phyloP scores from a whole-genome alignment of 2,797 vertebrate species.

The Rallus crepitans region DNA sequence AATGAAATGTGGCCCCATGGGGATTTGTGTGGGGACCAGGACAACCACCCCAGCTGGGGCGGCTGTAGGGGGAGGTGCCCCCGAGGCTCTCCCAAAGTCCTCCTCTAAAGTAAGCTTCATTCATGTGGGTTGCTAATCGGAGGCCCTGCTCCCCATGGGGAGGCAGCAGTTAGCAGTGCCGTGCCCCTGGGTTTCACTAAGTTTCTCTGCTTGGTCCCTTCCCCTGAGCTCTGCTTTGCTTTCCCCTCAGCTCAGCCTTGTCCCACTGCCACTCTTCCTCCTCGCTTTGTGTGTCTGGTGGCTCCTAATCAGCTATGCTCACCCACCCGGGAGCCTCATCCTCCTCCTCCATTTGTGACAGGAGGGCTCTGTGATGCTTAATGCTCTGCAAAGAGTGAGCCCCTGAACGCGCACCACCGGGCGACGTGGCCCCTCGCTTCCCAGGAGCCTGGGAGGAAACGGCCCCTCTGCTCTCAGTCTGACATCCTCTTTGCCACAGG shows the following conservation, averaged over 20 bases:
- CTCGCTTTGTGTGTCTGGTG: fast-evolving
- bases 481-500: neutral
- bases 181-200: neutral
- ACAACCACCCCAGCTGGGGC: fast-evolving
- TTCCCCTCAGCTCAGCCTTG: neutral
- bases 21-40: fast-evolving
- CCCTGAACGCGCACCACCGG: neutral
- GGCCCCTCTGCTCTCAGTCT: neutral
- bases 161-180: neutral
- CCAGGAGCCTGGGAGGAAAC: neutral
- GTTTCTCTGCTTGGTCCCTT: slow-evolving; percentile 5
- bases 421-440: fast-evolving
- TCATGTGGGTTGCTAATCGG: neutral
- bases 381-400: neutral
- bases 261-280: neutral
- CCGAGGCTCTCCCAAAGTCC: neutral
- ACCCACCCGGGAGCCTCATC: no score
- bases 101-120: neutral
- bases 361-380: neutral
- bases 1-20: neutral
- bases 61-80: neutral
- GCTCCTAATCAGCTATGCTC: neutral
- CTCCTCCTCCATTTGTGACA: neutral
- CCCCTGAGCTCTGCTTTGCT: neutral
- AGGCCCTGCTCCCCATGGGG: neutral